phyloP scores from a whole-genome alignment of 2,888 invertebrate genomes.

The Andrena flavipes region DNA sequence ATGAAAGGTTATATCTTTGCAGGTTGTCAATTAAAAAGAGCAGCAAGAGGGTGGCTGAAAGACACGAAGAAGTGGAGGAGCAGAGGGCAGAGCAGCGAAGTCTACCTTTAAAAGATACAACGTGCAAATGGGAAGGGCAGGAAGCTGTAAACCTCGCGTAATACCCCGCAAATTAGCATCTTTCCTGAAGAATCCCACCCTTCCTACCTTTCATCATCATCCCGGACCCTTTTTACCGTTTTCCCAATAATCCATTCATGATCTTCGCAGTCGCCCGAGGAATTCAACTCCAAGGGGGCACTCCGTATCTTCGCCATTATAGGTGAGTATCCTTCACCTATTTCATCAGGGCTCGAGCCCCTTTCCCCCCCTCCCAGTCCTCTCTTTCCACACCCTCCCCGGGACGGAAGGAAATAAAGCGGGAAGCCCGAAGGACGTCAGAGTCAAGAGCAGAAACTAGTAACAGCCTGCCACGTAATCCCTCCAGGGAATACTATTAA shows the following conservation, averaged over 20 bases:
- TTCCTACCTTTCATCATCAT: constrained; percentile 22
- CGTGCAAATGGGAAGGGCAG: background rate
- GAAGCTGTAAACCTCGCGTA: constrained; percentile 62
- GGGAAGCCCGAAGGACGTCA: background rate
- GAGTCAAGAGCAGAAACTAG: constrained; percentile 36
- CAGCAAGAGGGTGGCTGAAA: background rate
- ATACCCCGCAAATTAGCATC: constrained; percentile 73
- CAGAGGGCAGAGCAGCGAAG: background rate
- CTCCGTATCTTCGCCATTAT: background rate
- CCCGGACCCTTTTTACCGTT: constrained; percentile 3
- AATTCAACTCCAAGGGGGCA: background rate
- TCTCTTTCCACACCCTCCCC: background rate
- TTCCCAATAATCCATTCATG: constrained; percentile 7
- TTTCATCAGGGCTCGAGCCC: background rate
- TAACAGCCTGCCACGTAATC: constrained; percentile 8
- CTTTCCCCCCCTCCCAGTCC: background rate
- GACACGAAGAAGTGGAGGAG: background rate
- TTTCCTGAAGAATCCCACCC: constrained; percentile 27
- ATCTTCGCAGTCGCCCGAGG: background rate
- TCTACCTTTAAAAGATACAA: background rate
- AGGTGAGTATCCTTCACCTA: constrained; percentile 6
- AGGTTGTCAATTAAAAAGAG: background rate
- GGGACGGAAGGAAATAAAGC: constrained; percentile 4
- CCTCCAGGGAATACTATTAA: constrained; percentile 48
- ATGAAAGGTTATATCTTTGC: background rate